Base-by-base conservation (phyloP, 1,140 invertebrate species). In the Stegodyphus dumicola region DNA sequence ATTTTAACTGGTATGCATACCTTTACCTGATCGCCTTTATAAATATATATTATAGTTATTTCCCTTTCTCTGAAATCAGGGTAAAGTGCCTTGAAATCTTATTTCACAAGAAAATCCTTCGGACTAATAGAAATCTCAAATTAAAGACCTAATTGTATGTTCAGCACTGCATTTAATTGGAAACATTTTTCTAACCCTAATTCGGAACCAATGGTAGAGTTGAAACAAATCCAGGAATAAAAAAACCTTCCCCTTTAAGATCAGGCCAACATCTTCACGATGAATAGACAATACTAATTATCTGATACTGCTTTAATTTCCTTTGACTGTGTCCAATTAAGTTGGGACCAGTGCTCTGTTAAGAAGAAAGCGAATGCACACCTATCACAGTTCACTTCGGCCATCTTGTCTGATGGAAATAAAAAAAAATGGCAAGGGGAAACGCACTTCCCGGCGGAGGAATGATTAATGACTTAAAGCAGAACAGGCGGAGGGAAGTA, bases 281-380 rank as follows among this genome's bases (percentile, higher is more conserved):
- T 85, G 81, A 85, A 85, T 77, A 85, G 81, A 85, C 81, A 85
- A 77, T 85, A 69, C 81, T 85, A 85, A 85, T 85, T 85, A 85
- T 73, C 74, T 85, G 81, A 85, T 85, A 70, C 60, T 70, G 73
- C 52, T 85, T 85, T 85, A 85, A 85, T 85, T 85, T 85, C 81
- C 81, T 76, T 76, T 49, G 81, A 77, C 74, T 83, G 56, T 81
- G 70, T 85, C 71, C 74, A 85, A 85, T 85, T 85, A 85, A 85
- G 81, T 70, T 53, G 18, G n/a, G 54, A 53, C 60, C 52, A 66
- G 15, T 54, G 51, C 64, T 4, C 51, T 70, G 67, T 60, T 70
- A 51, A 73, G 54, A 80, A 78, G 60, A 78, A 78, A 65, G 17
- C 52, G 10, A 56, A 79, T 33, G 51, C 78, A 56, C 69, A 79